Evolutionary conservation across 2,797 vertebrate species (phyloP).

Genomic region (Myiotriccus ornatus): DNA sequence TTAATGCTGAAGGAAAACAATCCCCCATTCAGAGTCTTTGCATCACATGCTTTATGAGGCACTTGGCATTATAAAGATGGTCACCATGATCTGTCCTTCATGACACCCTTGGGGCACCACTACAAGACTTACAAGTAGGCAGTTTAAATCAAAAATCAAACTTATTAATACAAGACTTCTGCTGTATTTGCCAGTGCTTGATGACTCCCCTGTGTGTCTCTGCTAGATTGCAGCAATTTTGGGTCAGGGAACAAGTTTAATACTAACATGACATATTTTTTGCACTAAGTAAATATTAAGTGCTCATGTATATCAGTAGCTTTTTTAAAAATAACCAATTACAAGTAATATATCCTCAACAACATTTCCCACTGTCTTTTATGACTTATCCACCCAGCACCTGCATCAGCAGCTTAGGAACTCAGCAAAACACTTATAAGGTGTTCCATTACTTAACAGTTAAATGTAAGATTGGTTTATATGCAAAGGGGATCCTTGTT

Average conservation of each 20-base stretch:
- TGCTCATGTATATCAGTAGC: not conserved
- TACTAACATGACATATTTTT: not conserved
- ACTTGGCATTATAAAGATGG: slow-evolving; percentile 22
- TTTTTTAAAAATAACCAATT: not conserved
- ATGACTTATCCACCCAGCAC: not conserved
- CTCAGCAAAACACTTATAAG: not conserved
- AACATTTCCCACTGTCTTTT: not conserved
- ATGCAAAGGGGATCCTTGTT: not conserved
- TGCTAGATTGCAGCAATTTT: not conserved
- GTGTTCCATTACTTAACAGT: not conserved
- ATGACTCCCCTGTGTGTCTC: not conserved
- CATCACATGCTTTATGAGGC: not conserved
- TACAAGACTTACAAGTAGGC: not conserved
- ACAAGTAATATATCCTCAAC: not conserved
- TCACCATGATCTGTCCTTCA: not conserved
- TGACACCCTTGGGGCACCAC: not conserved
- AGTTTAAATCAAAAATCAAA: not conserved
- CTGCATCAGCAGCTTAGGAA: not conserved
- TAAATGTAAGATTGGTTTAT: not conserved
- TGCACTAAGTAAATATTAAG: not conserved
- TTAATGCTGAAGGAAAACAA: not conserved
- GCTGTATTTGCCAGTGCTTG: not conserved
- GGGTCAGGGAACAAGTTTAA: not conserved
- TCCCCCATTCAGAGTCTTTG: not conserved
- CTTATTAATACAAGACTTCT: not conserved